phyloP scores from a whole-genome alignment of 1,140 invertebrate species.

The Pararge aegeria region DNA sequence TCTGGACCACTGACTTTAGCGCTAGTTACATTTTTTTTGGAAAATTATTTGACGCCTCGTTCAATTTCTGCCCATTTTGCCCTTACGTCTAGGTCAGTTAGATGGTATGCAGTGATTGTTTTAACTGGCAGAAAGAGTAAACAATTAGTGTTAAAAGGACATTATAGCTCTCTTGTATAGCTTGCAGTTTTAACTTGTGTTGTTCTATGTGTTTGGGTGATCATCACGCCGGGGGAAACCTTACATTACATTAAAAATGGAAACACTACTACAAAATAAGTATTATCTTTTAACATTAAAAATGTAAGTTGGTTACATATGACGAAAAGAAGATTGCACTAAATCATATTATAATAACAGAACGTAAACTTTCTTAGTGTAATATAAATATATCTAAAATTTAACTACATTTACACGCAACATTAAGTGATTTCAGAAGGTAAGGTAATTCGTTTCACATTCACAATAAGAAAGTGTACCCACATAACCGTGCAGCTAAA shows the following conservation, averaged over 20 bases:
- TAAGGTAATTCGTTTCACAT: constrained; percentile 17
- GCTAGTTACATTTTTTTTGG: too few relatives aligned
- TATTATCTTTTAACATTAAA: constrained; percentile 39
- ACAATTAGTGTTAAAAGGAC: too few relatives aligned
- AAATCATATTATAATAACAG: constrained; percentile 38
- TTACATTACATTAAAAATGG: constrained; percentile 43
- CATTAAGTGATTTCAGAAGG: constrained; percentile 23
- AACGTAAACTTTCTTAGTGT: constrained; percentile 41
- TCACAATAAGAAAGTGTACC: not conserved
- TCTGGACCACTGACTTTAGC: too few relatives aligned
- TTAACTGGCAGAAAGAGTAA: too few relatives aligned
- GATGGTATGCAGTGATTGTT: too few relatives aligned
- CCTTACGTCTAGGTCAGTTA: too few relatives aligned
- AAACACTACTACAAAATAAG: constrained; percentile 63
- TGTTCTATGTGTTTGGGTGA: not conserved
- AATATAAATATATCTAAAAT: constrained; percentile 46
- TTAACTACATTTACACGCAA: constrained; percentile 36
- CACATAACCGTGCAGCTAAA: not conserved
- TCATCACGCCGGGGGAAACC: not conserved
- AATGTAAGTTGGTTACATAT: constrained; percentile 25
- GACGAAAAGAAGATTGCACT: constrained; percentile 46
- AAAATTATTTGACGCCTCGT: too few relatives aligned
- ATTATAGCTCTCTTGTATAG: too few relatives aligned
- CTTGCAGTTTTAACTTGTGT: not conserved
- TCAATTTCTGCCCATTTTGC: too few relatives aligned